Base-by-base conservation (phyloP, 2,888 invertebrate species). In the Folsomia manolachei region DNA sequence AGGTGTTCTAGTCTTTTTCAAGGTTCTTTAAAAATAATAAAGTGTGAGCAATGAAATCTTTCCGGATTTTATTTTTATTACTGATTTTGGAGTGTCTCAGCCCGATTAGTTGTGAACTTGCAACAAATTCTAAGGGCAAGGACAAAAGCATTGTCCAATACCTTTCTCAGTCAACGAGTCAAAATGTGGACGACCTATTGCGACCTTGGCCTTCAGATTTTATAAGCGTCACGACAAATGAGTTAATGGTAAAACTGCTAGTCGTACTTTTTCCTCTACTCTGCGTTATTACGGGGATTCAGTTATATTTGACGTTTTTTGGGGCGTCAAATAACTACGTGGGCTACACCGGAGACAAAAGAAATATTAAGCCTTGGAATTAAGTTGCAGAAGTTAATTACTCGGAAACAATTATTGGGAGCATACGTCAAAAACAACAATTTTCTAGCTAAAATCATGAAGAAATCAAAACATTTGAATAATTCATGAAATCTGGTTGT, bases 271-370 rank as follows among this genome's bases (percentile, higher is more conserved):
- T 53, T 14, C 76, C 76, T 1, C 51, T 77, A 19, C 14, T 77
- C 24, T 77, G 74, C 26, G 70, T 77, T n/a, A 27, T 73, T 1
- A 62, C 67, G 14, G 71, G 62, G 4, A 52, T 77, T 23, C 76
- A 77, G 51, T 72, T 75, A 1, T 77, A 72, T 26, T 27, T 77
- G 11, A 77, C 76, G 1, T 74, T 71, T 53, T 77, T 60, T 52
- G 76, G 76, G 0, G 74, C 76, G 1, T 73, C 74, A 23, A 77
- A 77, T 27, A 71, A 69, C 26, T 77, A 73, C 39, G 56, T 56
- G 18, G 56, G 56, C 56, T 56, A 56, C 56, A 56, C 56, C 4
- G 56, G 56, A 14, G 56, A 56, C 56, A 21, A 56, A 39, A 39
- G 39, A 39, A 4, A 14, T 39, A 39, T 39, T 39, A 39, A 14